Evolutionary conservation across 2,113 vertebrate genomes (phyloP), one percentile per base, ranked within the genome.

Genomic region (Macquaria ambigua): DNA sequence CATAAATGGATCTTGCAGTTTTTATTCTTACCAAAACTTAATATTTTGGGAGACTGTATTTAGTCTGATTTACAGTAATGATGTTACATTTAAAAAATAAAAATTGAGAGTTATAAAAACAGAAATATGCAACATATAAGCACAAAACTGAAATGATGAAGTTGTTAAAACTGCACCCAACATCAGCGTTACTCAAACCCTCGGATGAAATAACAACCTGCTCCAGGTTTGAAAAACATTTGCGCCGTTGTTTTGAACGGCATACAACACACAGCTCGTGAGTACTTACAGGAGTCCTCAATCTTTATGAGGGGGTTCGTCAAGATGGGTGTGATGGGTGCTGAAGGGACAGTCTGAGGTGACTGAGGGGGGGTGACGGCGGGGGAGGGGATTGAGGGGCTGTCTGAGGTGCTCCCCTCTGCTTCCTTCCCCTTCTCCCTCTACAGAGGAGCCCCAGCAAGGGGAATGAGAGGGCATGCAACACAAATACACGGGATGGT

Each of bases 271-370:
- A 39, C 53, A 23, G 56, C 62, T 55, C 0, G 5, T 3, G 21
- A 37, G 90, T 97, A 97, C 97, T 98, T 97, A 98, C 97, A 93
- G 90, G 93, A 95, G 92, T 96, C 96, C 95, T 97, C 94, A 90
- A 93, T 95, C 91, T 95, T 94, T 92, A 81, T 95, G 90, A 92
- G 95, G 68, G 95, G 96, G 94, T 95, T 96, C 92, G 95, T 96
- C 95, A 95, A 62, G 75, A 94, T 91, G 94, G 95, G 95, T 62
- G 79, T 87, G 93, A 93, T 85, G 0, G 95, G 93, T 87, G 95
- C 95, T 93, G 96, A 93, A 90, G 96, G 96, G 90, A 94, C 86
- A 89, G 95, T 94, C 95, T 93, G 96, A 77, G 95, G 92, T 89
- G 96, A 95, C 93, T 93, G 96, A 87, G 95, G 94, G 94, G 95